Evolutionary conservation across 1,140 invertebrate species (phyloP).

Genomic region (Heliothis subflexa): DNA sequence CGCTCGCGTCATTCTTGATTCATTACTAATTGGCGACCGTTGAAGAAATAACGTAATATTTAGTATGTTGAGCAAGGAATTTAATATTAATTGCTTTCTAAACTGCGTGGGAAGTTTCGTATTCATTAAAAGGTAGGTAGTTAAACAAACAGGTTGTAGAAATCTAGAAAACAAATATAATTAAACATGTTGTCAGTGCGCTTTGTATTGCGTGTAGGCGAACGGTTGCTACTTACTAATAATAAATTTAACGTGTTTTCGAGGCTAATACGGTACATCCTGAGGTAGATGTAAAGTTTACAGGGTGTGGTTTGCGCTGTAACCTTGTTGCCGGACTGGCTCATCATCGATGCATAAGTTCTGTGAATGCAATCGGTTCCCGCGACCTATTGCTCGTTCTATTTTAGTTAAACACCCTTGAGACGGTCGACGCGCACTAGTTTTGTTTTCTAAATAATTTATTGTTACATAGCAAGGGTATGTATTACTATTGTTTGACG

Average conservation of each 20-base stretch:
- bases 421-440: conserved; percentile 34
- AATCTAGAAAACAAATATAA: conserved; percentile 18
- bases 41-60: conserved; percentile 14
- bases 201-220: conserved; percentile 1
- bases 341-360: conserved; percentile 65
- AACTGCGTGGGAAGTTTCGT: neutral
- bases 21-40: conserved; percentile 29
- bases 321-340: conserved; percentile 14
- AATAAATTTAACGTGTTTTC: conserved; percentile 29
- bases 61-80: conserved; percentile 3
- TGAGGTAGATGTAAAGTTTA: neutral
- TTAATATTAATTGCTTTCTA: conserved; percentile 15
- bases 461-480: conserved; percentile 15
- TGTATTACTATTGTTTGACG: conserved; percentile 36
- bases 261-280: conserved; percentile 7
- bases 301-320: conserved; percentile 17
- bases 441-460: conserved; percentile 39
- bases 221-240: conserved; percentile 15
- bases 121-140: neutral
- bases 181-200: conserved; percentile 6
- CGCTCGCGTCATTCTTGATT: conserved; percentile 25
- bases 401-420: conserved; percentile 57
- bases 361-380: conserved; percentile 56
- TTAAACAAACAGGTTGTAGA: neutral
- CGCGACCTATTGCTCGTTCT: conserved; percentile 59